Evolutionary conservation across 2,888 invertebrate genomes (phyloP), one percentile per base, ranked within the genome.

Genomic region (Nemapogon koenigi): DNA sequence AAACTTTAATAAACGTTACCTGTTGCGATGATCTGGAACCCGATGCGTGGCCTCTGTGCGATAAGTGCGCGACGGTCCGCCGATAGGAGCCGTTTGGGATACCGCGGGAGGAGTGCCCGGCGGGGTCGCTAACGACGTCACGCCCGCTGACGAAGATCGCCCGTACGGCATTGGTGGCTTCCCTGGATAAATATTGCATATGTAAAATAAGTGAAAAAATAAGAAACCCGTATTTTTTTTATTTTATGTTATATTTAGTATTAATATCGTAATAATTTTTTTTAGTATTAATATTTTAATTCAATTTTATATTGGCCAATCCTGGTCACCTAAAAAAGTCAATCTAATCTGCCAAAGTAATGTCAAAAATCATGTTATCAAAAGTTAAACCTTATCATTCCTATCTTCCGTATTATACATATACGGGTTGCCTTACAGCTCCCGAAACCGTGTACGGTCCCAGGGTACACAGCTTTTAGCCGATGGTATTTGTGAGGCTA

Each of bases 81-180:
- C 32, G 53, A 45, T 16, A 51, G 54, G 37, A 44, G 53, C 19
- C 49, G 55, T 41, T 55, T 51, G 51, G 60, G 53, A 40, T 53
- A 59, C 47, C 67, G 70, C 56, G 68, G 81, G 55, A 39, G 68
- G 68, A 35, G 65, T 59, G 53, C 46, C 58, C 16, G 68, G 64
- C 43, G 72, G 73, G 0, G 73, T 62, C 45, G 46, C 45, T 40
- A 73, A 63, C 35, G 68, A 57, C 46, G 75, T 59, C 58, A 79
- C 76, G 45, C 79, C 79, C 32, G 78, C 76, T 0, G 78, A 76
- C 48, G 85, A 85, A 42, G 85, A 85, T n/a, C 85, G 83, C 0
- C 86, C 84, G 67, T 85, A 86, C 49, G 86, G 84, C 49, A 86
- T 81, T 1, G 86, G 85, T 37, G 88, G 88, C 70, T 88, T 88